These are phyloP conservation scores for Phocoena sinus DNA, from an alignment of 2,113 vertebrate genomes.

Conservation along the genomic window DNA sequence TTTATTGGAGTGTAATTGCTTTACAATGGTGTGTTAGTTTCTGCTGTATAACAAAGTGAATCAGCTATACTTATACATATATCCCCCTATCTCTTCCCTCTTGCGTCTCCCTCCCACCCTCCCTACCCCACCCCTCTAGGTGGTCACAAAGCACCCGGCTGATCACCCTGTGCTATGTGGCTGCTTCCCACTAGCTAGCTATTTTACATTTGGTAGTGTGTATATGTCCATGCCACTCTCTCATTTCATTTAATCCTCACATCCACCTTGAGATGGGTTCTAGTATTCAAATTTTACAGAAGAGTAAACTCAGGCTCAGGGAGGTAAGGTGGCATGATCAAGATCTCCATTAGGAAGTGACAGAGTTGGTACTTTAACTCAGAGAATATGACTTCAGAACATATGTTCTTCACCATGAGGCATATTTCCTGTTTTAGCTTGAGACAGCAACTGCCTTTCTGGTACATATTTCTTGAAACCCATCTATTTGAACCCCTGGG, in stretches of 20 bases:
- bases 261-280: neutral
- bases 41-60: no score
- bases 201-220: no score
- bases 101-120: no score
- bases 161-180: no score
- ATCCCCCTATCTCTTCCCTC: no score
- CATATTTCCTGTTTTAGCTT: neutral
- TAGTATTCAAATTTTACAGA: constrained; percentile 12
- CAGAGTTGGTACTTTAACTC: neutral
- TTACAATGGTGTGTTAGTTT: no score
- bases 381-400: neutral
- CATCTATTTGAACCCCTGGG: neutral
- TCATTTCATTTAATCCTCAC: neutral
- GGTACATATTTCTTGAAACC: neutral
- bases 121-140: no score
- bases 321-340: neutral
- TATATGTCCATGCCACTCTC: no score
- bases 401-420: neutral
- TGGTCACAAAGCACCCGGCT: no score
- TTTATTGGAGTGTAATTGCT: no score
- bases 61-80: no score
- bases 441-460: neutral
- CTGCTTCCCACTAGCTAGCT: no score
- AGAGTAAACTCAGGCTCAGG: neutral
- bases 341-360: neutral